Conservation (phyloP, 2,888 invertebrate species). For the Entomobrya proxima region DNA sequence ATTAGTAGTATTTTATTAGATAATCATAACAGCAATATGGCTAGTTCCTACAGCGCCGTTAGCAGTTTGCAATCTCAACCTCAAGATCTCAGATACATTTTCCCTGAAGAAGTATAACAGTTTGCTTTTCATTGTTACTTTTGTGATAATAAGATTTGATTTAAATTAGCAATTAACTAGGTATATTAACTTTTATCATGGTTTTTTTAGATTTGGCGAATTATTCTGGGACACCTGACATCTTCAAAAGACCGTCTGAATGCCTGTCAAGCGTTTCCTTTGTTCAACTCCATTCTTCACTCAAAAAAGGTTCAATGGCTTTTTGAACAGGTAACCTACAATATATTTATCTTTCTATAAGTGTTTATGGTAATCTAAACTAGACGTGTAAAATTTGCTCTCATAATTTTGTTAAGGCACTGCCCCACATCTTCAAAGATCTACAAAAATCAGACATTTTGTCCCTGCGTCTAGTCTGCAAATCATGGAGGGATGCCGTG, state of each 20-base stretch:
- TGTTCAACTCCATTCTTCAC: background rate
- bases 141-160: no score
- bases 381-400: background rate
- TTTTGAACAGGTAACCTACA: background rate
- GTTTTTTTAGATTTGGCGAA: conserved; percentile 4
- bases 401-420: background rate
- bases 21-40: no score
- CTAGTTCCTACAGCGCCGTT: no score
- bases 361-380: background rate
- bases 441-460: conserved; percentile 1
- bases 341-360: background rate
- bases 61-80: no score
- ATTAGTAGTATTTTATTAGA: no score
- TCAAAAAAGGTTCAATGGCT: background rate
- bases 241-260: background rate
- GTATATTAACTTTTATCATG: no score
- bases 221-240: background rate
- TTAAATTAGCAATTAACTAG: no score
- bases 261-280: background rate
- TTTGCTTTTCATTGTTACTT: no score
- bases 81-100: no score
- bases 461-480: background rate
- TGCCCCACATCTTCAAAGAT: conserved; percentile 28
- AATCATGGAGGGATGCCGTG: background rate
- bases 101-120: no score